Conservation (phyloP, 2,797 vertebrate species). For the Sebastes baramenuke region DNA sequence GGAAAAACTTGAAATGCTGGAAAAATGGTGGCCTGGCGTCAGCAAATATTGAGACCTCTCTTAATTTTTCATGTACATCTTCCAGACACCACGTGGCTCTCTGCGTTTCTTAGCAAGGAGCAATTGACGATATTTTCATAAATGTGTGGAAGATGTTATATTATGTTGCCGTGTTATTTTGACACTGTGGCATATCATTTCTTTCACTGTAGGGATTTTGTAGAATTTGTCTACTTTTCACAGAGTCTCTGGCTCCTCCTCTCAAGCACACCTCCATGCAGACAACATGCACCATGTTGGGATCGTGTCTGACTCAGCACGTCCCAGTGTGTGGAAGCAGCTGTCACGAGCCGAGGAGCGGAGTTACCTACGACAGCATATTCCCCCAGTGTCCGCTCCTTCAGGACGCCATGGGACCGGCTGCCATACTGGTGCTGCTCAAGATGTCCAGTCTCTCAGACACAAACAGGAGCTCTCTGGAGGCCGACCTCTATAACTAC, state of each 20-base stretch:
- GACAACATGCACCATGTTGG: slow-evolving; percentile 19
- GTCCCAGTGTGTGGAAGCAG: slow-evolving; percentile 58
- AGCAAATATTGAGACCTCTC: neutral
- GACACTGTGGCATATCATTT: neutral
- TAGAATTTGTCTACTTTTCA: neutral
- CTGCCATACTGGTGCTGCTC: slow-evolving; percentile 25
- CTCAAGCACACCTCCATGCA: slow-evolving; percentile 3
- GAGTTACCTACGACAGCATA: slow-evolving; percentile 13
- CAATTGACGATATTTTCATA: neutral
- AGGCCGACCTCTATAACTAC: neutral
- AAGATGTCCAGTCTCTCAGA: slow-evolving; percentile 20
- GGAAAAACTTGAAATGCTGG: neutral
- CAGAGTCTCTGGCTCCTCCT: neutral
- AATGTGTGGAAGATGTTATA: neutral
- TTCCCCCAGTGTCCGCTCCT: slow-evolving; percentile 19
- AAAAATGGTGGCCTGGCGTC: neutral
- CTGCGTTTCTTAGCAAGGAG: neutral
- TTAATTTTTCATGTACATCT: neutral
- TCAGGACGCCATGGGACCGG: slow-evolving; percentile 21
- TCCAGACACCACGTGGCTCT: neutral
- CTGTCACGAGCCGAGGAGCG: slow-evolving; percentile 49
- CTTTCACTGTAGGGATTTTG: neutral
- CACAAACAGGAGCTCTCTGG: neutral
- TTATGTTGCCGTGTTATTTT: neutral
- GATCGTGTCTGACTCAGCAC: slow-evolving; percentile 53